Conservation (phyloP, 2,113 vertebrate genomes). For the rat (Rattus norvegicus) region DNA sequence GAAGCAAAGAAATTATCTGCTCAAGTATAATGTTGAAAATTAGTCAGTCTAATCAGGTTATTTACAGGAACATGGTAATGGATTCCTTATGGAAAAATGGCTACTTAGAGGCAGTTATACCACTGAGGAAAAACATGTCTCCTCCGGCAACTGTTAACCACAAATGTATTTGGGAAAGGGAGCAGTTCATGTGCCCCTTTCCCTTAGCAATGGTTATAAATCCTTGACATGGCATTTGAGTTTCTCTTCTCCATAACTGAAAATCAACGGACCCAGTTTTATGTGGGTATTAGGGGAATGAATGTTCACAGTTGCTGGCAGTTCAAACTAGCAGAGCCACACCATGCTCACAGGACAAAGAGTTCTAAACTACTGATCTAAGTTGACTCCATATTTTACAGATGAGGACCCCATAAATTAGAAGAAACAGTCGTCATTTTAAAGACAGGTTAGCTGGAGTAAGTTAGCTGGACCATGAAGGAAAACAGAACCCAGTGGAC, state of each 20-base stretch:
- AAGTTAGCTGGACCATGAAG: not conserved
- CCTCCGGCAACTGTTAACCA: not conserved
- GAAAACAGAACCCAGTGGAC: not conserved
- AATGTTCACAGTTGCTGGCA: not conserved
- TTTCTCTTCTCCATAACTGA: not conserved
- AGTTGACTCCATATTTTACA: conserved; percentile 15
- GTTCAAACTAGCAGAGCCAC: not conserved
- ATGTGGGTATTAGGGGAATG: not conserved
- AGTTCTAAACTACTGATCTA: not conserved
- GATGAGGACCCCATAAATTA: not conserved
- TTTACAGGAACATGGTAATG: not conserved
- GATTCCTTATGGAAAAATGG: not conserved
- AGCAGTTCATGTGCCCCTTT: not conserved
- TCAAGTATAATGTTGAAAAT: not conserved
- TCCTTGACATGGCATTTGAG: not conserved
- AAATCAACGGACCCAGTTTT: not conserved
- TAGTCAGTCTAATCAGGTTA: not conserved
- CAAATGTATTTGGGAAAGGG: not conserved
- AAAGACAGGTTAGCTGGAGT: not conserved
- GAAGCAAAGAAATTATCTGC: not conserved
- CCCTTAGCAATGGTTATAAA: not conserved
- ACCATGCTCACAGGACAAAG: not conserved
- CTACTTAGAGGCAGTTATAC: not conserved
- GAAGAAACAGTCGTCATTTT: not conserved
- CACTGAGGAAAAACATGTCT: too few species aligned